Evolutionary conservation across 2,797 vertebrate genomes (phyloP), one percentile per base, ranked within the genome.

Genomic region (Pseudochromis fuscus): DNA sequence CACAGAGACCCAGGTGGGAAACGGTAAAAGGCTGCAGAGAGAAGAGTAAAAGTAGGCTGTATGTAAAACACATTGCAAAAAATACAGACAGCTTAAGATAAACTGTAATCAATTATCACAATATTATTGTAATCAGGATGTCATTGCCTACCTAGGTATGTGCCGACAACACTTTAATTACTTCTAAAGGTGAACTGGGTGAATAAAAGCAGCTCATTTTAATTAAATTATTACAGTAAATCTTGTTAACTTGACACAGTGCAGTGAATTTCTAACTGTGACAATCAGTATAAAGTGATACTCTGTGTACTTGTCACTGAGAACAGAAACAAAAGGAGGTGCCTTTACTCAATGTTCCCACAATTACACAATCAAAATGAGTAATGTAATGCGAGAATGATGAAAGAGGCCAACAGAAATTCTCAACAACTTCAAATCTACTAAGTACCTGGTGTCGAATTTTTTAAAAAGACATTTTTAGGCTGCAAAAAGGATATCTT

Each of bases 11-110:
- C 85, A 97, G 84, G 55, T 94, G 95, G 7, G 89, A 95, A 31
- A 99, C 95, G 0, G 97, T 86, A 67, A 98, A 99, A 1, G 98
- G 98, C 98, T 99, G 84, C 45, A 86, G 28, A 16, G 45, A 57
- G 10, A 49, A 60, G 7, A n/a, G n/a, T n/a, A n/a, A n/a, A n/a
- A n/a, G n/a, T n/a, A n/a, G n/a, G 21, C 12, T 21, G 4, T 12
- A 21, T 21, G 23, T 59, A 62, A 4, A 33, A 51, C n/a, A 8
- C 23, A 53, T 11, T 38, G n/a, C 4, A 49, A 28, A n/a, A 42
- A 1, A 24, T 18, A 28, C 40, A 18, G 7, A 55, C n/a, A 44
- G 9, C 42, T 7, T 9, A 12, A n/a, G 25, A n/a, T 21, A 44
- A 31, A 16, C 13, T 55, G 21, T 12, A 35, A 35, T 35, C 33